Conservation (phyloP, 1,140 invertebrate genomes). For the Periplaneta americana region DNA sequence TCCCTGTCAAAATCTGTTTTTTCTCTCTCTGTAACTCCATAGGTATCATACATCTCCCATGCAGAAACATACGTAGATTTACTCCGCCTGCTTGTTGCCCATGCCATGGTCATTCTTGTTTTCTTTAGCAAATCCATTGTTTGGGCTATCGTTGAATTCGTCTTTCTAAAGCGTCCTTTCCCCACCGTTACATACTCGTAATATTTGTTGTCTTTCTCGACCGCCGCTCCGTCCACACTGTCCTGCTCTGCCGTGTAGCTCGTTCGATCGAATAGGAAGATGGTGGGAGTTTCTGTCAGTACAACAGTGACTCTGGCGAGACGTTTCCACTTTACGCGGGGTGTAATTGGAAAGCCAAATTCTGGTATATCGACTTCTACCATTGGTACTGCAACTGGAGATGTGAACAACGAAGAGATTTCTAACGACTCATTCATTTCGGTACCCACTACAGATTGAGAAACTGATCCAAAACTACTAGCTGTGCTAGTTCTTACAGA, state of each 20-base stretch:
- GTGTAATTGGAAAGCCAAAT: background rate
- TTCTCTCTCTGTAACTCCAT: constrained; percentile 28
- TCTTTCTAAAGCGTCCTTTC: constrained; percentile 53
- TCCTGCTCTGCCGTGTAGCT: constrained; percentile 52
- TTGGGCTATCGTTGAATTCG: constrained; percentile 56
- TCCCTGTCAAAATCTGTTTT: background rate
- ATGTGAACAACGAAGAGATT: background rate
- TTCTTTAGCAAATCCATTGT: constrained; percentile 52
- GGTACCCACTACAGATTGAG: background rate
- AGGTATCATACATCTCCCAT: constrained; percentile 69
- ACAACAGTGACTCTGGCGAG: background rate
- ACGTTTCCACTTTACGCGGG: background rate
- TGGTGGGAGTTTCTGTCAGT: constrained; percentile 58
- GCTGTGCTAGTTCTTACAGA: no score
- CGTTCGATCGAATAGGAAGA: constrained; percentile 55
- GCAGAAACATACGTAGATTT: constrained; percentile 56
- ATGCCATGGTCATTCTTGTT: constrained; percentile 50
- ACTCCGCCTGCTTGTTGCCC: constrained; percentile 45
- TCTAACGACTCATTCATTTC: background rate
- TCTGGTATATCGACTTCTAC: background rate
- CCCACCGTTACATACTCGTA: constrained; percentile 58
- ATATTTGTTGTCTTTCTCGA: constrained; percentile 53
- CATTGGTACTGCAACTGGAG: background rate
- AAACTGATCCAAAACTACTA: background rate
- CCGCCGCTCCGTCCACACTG: constrained; percentile 44